Conservation (phyloP, 2,113 vertebrate species). For the Herpailurus yagouaroundi region DNA sequence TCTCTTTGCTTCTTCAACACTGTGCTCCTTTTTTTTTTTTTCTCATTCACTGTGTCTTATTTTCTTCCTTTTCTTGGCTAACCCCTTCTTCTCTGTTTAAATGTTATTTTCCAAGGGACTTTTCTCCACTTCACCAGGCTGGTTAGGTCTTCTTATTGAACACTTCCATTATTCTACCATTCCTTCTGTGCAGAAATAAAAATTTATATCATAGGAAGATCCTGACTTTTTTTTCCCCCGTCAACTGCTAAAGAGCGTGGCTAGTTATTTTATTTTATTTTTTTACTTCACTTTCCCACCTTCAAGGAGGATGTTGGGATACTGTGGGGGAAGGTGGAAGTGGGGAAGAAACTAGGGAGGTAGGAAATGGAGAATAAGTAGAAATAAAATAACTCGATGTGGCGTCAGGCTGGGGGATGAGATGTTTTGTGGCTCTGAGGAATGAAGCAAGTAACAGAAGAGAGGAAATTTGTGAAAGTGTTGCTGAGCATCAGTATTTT, state of each 20-base stretch:
- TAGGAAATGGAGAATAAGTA: neutral
- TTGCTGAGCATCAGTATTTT: neutral
- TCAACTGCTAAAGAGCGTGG: neutral
- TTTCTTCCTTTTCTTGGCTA: neutral
- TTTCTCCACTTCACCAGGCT: neutral
- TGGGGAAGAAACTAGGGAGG: neutral
- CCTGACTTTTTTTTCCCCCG: neutral
- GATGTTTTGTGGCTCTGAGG: neutral
- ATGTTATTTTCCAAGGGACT: neutral
- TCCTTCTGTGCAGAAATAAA: neutral
- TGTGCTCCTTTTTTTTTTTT: rapidly evolving
- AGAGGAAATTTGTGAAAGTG: neutral
- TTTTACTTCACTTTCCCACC: neutral
- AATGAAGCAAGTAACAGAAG: neutral
- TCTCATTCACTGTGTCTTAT: neutral
- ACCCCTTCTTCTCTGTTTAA: neutral
- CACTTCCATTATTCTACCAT: neutral
- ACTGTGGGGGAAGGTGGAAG: neutral
- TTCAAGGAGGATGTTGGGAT: neutral
- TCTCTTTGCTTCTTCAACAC: too few relatives aligned
- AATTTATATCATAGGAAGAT: neutral
- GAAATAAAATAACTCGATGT: neutral
- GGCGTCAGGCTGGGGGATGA: neutral
- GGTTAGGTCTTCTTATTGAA: neutral
- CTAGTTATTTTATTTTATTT: neutral